Evolutionary conservation across 2,113 vertebrate genomes (phyloP), one percentile per base, ranked within the genome.

Genomic region (Anolis sagrei): DNA sequence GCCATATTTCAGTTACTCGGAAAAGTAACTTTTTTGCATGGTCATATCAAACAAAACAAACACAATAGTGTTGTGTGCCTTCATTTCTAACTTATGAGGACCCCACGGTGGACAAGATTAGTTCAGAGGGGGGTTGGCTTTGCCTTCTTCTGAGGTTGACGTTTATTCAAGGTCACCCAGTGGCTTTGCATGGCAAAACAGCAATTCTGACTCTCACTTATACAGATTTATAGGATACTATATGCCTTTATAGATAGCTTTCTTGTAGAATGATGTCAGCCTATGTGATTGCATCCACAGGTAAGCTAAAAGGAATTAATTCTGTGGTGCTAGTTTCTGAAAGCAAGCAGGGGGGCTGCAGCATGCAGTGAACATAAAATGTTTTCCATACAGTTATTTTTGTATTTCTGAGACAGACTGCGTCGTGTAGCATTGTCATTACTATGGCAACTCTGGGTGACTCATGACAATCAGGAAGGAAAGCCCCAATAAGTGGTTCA

Each of bases 401-500:
- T 49, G 36, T 36, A 39, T n/a, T 70, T 68, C 19, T 82, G 51
- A 54, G 4, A 7, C 64, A 78, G 78, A 64, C 54, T 83, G 7
- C 79, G 68, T 36, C 77, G 84, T n/a, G 27, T 88, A 86, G 91
- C 80, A 39, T 86, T 89, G 36, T 27, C 85, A 81, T 93, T 95
- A 79, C 89, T 83, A 90, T 84, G 81, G 86, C 91, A 93, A 91
- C 54, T 19, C 68, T 58, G 88, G 70, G 76, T 89, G 84, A 94
- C 81, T 90, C 81, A 90, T 18, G 5, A 81, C 80, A 75, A 90
- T 81, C 75, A 89, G 62, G 80, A 90, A 91, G 83, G 80, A 91
- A 91, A 91, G 85, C 87, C 89, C 74, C 16, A 85, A 85, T 86
- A 64, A 90, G 29, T 62, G n/a, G 62, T 36, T 77, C 69, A 25